These are phyloP conservation scores for Dysidea cf. avara DNA, from an alignment of 37 sponge, comb jelly and placozoan genomes.

Conservation along the genomic window DNA sequence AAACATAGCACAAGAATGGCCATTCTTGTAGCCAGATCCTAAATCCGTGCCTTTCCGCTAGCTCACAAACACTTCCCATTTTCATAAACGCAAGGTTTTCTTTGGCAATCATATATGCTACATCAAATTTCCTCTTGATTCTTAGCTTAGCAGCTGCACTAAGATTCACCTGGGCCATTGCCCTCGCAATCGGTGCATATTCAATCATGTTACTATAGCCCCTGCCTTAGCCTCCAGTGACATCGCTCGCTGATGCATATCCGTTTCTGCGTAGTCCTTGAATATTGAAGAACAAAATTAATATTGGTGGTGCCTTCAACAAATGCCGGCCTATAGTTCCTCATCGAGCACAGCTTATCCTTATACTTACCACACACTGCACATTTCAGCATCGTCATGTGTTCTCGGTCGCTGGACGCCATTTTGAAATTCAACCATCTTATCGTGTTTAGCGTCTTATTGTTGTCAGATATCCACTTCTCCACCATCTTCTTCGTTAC, in stretches of 20 bases:
- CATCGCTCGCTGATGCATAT: slow-evolving; percentile 28
- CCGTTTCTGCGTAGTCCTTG: slow-evolving; percentile 34
- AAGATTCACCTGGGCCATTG: no score
- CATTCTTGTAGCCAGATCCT: slow-evolving; percentile 28
- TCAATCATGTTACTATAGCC: slow-evolving; percentile 9
- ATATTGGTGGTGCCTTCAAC: slow-evolving; percentile 45
- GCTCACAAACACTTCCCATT: slow-evolving; percentile 30
- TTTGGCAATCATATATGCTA: slow-evolving; percentile 53
- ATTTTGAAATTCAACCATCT: slow-evolving; percentile 40
- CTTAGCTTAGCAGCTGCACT: slow-evolving; percentile 18
- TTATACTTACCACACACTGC: slow-evolving; percentile 33
- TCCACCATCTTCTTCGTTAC: slow-evolving; percentile 33
- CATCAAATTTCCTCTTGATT: slow-evolving; percentile 33
- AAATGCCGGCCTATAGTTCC: slow-evolving; percentile 36
- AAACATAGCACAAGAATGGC: no score
- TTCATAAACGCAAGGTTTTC: slow-evolving; percentile 53
- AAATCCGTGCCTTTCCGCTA: slow-evolving; percentile 39
- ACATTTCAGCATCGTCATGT: slow-evolving; percentile 31
- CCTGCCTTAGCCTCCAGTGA: slow-evolving; percentile 18
- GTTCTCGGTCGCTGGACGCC: slow-evolving; percentile 31
- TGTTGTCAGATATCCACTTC: slow-evolving; percentile 38
- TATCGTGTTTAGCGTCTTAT: slow-evolving; percentile 16
- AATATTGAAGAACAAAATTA: no score
- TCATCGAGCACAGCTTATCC: slow-evolving; percentile 13
- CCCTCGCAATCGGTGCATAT: no score